Evolutionary conservation across 2,113 vertebrate genomes (phyloP).

Genomic region (Athene noctua): DNA sequence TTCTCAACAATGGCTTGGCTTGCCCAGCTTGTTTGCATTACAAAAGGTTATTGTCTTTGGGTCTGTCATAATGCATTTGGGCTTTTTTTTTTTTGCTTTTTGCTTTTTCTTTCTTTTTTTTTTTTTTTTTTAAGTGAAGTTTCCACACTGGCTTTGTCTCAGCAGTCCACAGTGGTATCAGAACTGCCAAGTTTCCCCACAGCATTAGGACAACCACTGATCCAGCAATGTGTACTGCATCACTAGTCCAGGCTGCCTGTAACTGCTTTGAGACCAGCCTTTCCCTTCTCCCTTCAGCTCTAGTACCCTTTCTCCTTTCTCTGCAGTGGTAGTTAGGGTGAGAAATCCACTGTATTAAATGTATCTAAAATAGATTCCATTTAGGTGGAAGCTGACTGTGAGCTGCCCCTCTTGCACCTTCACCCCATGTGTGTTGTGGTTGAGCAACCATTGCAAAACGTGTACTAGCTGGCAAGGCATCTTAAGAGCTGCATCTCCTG

Average conservation of each 20-base stretch:
- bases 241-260: neutral
- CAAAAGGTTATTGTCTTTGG: slow-evolving; percentile 69
- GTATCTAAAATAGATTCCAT: neutral
- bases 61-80: slow-evolving; percentile 53
- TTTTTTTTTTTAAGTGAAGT: neutral
- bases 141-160: slow-evolving; percentile 60
- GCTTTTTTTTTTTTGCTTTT: neutral
- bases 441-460: neutral
- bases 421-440: neutral
- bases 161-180: slow-evolving; percentile 27
- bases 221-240: neutral
- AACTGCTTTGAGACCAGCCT: slow-evolving; percentile 9
- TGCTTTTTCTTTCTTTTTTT: neutral
- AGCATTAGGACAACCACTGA: slow-evolving; percentile 38
- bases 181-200: slow-evolving; percentile 52
- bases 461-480: neutral
- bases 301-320: neutral
- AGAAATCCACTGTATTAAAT: neutral
- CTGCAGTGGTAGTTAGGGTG: neutral
- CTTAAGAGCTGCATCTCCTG: slow-evolving; percentile 32
- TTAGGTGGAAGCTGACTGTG: neutral
- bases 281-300: neutral
- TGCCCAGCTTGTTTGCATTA: slow-evolving; percentile 58
- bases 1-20: slow-evolving; percentile 62
- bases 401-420: neutral